A percentile compares a stretch with the other conserved stretches of the same genome.
Evolutionary conservation across 2,797 vertebrate species (phyloP).

Genomic region (Micromesistius poutassou): DNA sequence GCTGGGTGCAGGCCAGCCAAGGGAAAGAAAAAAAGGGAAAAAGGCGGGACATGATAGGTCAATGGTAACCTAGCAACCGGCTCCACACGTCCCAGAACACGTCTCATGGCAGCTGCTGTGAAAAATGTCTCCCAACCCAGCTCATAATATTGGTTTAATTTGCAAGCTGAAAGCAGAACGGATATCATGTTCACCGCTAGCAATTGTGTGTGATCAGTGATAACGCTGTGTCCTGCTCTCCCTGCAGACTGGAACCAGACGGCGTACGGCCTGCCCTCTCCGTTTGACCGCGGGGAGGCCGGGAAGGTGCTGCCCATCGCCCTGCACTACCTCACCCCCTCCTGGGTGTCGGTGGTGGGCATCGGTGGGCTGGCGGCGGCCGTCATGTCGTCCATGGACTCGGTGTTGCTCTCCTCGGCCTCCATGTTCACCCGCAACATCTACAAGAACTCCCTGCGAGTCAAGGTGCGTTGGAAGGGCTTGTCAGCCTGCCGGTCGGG

Average conservation of each 20-base stretch:
- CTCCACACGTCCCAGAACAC: too few species aligned
- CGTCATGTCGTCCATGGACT: slow-evolving; percentile 47
- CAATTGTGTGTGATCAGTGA: background rate
- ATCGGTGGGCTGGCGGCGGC: slow-evolving; percentile 42
- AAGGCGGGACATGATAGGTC: too few species aligned
- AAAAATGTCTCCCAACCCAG: too few species aligned
- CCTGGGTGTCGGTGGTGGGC: slow-evolving; percentile 17
- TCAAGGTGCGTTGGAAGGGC: background rate
- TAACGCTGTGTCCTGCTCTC: too few species aligned
- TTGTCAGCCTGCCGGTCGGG: background rate
- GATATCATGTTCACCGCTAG: too few species aligned
- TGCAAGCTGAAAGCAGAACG: too few species aligned
- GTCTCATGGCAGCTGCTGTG: too few species aligned
- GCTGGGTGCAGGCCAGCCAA: too few species aligned
- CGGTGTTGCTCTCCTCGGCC: slow-evolving; percentile 41
- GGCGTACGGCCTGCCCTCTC: slow-evolving; percentile 20
- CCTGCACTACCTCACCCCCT: slow-evolving; percentile 23
- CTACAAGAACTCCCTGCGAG: slow-evolving; percentile 21
- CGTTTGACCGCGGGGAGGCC: slow-evolving; percentile 20
- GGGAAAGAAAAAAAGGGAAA: too few species aligned
- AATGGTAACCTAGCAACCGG: too few species aligned
- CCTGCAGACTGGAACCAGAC: slow-evolving; percentile 41
- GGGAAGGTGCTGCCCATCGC: slow-evolving; percentile 35
- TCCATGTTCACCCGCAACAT: slow-evolving; percentile 37
- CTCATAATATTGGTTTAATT: too few species aligned